Conservation (phyloP, 2,113 vertebrate genomes). For the Ahaetulla prasina region DNA sequence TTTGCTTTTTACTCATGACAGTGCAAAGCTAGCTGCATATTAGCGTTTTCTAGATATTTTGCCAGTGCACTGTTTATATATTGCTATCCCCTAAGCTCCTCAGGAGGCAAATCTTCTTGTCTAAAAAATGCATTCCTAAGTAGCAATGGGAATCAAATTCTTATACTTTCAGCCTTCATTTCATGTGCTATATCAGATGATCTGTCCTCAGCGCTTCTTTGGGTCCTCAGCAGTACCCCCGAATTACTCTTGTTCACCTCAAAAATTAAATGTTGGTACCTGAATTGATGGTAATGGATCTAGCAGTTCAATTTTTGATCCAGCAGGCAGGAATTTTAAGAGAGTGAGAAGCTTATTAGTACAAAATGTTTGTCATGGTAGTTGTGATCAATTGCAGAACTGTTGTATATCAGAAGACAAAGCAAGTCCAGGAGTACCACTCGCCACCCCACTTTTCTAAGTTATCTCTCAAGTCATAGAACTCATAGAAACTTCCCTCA, state of each 20-base stretch:
- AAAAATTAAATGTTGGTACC: not conserved
- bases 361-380: not conserved
- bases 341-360: not conserved
- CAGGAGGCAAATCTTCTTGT: not conserved
- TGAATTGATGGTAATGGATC: not conserved
- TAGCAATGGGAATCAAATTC: not conserved
- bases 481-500: not conserved
- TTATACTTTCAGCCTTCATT: not conserved
- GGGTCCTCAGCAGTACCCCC: not conserved
- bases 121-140: not conserved
- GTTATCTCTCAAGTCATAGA: not conserved
- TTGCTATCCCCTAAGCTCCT: not conserved
- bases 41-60: not conserved
- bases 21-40: not conserved
- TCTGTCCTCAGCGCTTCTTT: not conserved
- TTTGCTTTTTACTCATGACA: not conserved
- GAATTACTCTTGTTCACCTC: not conserved
- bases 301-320: not conserved
- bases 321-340: not conserved
- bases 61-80: not conserved
- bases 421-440: not conserved
- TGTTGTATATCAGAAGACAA: not conserved
- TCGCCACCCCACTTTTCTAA: not conserved
- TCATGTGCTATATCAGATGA: not conserved
- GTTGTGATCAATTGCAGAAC: not conserved